Evolutionary conservation across 2,797 vertebrate species (phyloP).

Genomic region (Pipistrellus pygmaeus): DNA sequence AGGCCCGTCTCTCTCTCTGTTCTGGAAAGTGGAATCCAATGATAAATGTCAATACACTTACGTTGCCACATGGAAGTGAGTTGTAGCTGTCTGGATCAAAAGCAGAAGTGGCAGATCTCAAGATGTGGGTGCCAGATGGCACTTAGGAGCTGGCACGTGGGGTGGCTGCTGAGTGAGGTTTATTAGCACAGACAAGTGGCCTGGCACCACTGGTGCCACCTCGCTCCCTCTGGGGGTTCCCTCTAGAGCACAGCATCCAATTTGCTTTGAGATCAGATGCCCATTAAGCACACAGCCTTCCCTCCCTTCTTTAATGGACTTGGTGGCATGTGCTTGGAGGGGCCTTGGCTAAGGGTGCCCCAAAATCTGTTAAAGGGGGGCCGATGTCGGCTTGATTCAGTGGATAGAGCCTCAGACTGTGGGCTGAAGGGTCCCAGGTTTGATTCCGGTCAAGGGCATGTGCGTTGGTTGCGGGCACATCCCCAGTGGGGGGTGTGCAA

Average conservation of each 20-base stretch:
- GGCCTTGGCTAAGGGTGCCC: background rate
- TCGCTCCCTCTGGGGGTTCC: background rate
- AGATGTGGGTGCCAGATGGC: conserved; percentile 77
- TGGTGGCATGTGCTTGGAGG: background rate
- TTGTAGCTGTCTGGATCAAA: conserved; percentile 71
- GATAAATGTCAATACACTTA: conserved; percentile 75
- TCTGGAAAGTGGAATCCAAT: conserved; percentile 70
- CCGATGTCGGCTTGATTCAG: too few species aligned
- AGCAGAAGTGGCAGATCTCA: conserved; percentile 66
- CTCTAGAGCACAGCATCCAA: background rate
- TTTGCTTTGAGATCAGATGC: conserved; percentile 44
- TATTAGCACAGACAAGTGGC: conserved; percentile 72
- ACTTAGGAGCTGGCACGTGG: conserved; percentile 52
- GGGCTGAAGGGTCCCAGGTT: too few species aligned
- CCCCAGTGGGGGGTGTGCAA: too few species aligned
- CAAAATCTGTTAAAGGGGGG: background rate
- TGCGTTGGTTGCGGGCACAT: too few species aligned
- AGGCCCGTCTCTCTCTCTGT: conserved; percentile 65
- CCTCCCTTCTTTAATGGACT: conserved; percentile 15
- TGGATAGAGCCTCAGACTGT: too few species aligned
- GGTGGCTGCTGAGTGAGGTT: conserved; percentile 38
- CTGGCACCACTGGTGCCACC: conserved; percentile 57
- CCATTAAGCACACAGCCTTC: conserved; percentile 47
- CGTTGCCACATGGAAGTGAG: conserved; percentile 75
- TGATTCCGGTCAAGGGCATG: too few species aligned